Percentiles rank a stretch among this genome's conserved stretches.
phyloP scores from a whole-genome alignment of 2,797 vertebrate species.

The Crocidura indochinensis region DNA sequence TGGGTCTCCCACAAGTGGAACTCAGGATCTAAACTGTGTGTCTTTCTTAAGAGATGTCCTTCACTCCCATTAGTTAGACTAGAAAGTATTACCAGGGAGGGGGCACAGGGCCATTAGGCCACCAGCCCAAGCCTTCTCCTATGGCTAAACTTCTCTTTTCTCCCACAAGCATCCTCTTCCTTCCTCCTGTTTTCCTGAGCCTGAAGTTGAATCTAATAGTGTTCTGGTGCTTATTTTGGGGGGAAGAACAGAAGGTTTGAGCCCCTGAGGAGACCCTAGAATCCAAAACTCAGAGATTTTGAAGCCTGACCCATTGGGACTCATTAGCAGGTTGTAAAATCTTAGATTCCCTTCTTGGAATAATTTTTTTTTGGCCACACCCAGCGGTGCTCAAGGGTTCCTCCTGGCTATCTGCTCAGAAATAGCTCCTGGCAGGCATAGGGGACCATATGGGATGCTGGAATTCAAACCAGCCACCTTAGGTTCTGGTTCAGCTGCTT shows the following conservation, averaged over 20 bases:
- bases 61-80: no score
- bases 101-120: accelerated
- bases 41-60: no score
- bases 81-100: no score
- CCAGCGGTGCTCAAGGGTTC: no score
- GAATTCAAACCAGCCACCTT: no score
- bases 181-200: no score
- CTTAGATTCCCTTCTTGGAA: background rate
- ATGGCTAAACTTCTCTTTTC: background rate
- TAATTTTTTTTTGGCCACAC: no score
- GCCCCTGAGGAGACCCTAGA: background rate
- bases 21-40: no score
- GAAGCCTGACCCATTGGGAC: background rate
- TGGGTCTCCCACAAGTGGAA: background rate
- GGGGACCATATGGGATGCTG: no score
- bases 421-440: no score
- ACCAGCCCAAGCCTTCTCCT: background rate
- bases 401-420: no score
- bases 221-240: background rate
- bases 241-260: background rate
- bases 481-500: no score
- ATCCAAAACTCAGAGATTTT: background rate
- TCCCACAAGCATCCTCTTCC: background rate
- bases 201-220: background rate
- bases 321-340: background rate